Evolutionary conservation across 2,113 vertebrate species (phyloP), one percentile per base, ranked within the genome.

Genomic region (Tragulus kanchil): DNA sequence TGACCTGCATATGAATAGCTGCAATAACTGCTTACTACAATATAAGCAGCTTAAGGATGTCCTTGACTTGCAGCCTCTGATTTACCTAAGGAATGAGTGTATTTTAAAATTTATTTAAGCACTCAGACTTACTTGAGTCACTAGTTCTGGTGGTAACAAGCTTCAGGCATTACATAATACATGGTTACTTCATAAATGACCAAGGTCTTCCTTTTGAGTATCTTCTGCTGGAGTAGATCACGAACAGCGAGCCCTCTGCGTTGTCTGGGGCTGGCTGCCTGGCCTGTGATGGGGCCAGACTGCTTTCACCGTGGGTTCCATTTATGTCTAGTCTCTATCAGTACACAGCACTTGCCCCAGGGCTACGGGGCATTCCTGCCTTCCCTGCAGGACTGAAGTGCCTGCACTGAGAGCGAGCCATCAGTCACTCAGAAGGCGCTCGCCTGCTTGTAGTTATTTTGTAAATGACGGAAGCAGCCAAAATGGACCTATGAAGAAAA

Each of bases 31-130:
- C n/a, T 84, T 26, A 42, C 11, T 84, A 6, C 48, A 88, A 4
- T 48, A 64, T 14, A 67, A 75, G 28, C 77, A 77, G 58, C 48
- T 88, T 61, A 73, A 96, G 28, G n/a, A 69, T 61, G 19, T 61
- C 17, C 59, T 19, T 84, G 61, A 50, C 54, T 36, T 26, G 36
- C 36, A 36, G 36, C 36, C 36, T 36, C 36, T 36, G 36, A 36
- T 71, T 87, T 90, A 48, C 82, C 52, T 89, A 58, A 42, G 42
- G 8, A 83, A 50, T 71, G 25, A 85, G 23, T 83, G 19, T 59
- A 61, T 73, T 82, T 93, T 73, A 69, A 36, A 5, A 64, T 79
- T 4, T 61, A 91, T 56, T 69, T 94, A 96, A 90, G 67, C 59
- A 48, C 16, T 67, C 31, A 54, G 36, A 88, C 5, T 61, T 83